Base-by-base conservation (phyloP, 2,888 invertebrate genomes). In the Philereme vetulata region DNA sequence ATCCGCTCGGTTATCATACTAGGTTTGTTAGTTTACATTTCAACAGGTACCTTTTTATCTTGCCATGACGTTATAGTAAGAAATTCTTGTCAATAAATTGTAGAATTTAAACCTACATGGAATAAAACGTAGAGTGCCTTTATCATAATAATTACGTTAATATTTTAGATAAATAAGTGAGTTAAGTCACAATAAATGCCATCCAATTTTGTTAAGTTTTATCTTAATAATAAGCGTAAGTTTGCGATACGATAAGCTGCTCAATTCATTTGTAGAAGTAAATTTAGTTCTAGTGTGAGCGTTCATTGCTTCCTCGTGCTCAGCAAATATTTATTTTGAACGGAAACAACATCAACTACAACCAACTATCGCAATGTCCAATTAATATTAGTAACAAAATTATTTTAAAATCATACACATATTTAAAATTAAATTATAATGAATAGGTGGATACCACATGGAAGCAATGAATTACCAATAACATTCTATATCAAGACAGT, bases 171-270 rank as follows among this genome's bases (percentile, higher is more conserved):
- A 74, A 82, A 54, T 92, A 91, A 91, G 91, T 86, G 87, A 85
- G 90, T 89, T 92, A 92, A 92, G 92, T 92, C 91, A 91, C 88
- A 87, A 88, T 88, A 88, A 90, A 92, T 92, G 92, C 92, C 92
- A 92, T 92, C 91, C 91, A 91, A 87, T 90, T 58, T 91, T 90
- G 91, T 91, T 92, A 90, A 92, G 91, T 90, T 92, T 90, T 90
- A 65, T 70, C 66, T 51, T 67, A 63, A 61, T 64, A 58, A 82
- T 86, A 82, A 84, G 82, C 78, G 75, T 90, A 88, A 90, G 88
- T 85, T 88, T 79, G 86, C 86, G 86, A 80, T 84, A 80, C 66
- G 62, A 34, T 90, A 90, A 90, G 89, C 84, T 89, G 91, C 91
- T 92, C 91, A 92, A 92, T 88, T 86, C 87, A 88, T 88, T 88